A percentile compares a stretch with the other conserved stretches of the same genome.
Conservation (phyloP, 2,113 vertebrate genomes). For the Periophthalmus modestus region DNA sequence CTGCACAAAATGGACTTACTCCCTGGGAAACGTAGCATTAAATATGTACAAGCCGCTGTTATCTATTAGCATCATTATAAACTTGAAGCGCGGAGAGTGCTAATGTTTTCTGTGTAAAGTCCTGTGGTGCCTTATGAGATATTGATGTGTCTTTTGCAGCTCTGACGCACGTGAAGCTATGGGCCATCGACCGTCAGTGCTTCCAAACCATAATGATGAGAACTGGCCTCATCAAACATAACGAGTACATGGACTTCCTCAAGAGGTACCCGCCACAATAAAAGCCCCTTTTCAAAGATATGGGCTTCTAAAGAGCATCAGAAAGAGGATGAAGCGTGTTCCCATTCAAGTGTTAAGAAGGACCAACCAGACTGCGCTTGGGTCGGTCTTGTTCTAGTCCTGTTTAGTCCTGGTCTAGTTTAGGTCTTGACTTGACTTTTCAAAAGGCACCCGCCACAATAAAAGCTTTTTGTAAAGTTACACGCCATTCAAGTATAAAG, state of each 20-base stretch:
- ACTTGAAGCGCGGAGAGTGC: not conserved
- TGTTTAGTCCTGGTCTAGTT: no score
- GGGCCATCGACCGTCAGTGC: conserved; percentile 97
- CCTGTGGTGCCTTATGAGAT: not conserved
- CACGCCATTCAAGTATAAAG: no score
- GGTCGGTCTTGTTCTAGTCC: no score
- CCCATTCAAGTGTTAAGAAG: no score
- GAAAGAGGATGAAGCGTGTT: not conserved
- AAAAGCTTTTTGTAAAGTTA: not conserved
- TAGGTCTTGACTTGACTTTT: no score
- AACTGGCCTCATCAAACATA: conserved; percentile 96
- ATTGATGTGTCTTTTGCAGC: conserved; percentile 72
- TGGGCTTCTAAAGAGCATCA: not conserved
- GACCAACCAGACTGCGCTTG: no score
- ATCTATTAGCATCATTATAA: not conserved
- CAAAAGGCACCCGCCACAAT: conserved; percentile 39
- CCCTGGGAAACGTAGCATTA: not conserved
- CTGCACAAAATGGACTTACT: not conserved
- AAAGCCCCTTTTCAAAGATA: not conserved
- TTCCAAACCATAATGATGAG: conserved; percentile 99
- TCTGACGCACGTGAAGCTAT: conserved; percentile 92
- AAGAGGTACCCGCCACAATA: conserved; percentile 82
- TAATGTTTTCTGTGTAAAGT: not conserved
- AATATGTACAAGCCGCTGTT: conserved; percentile 8
- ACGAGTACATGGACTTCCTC: conserved; percentile 97